phyloP scores from a whole-genome alignment of 1,140 invertebrate species.

The Oedothorax gibbosus region DNA sequence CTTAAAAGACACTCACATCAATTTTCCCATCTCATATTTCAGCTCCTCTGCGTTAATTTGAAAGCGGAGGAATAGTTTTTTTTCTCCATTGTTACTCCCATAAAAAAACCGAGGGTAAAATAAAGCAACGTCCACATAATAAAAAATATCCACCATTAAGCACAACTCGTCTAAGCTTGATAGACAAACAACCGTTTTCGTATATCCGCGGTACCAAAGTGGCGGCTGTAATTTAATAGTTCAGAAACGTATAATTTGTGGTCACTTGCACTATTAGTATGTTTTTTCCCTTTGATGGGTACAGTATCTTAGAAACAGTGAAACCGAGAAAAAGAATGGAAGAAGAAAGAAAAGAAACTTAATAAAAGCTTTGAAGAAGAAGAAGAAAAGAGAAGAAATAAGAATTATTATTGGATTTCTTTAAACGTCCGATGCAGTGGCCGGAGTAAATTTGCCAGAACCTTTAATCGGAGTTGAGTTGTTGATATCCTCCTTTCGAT shows the following conservation, averaged over 20 bases:
- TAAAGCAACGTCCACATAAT: background rate
- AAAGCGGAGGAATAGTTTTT: slow-evolving; percentile 24
- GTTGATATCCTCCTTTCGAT: slow-evolving; percentile 57
- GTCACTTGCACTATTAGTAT: slow-evolving; percentile 49
- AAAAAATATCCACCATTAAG: slow-evolving; percentile 29
- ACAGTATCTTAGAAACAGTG: slow-evolving; percentile 29
- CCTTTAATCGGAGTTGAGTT: slow-evolving; percentile 61
- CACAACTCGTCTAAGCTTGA: slow-evolving; percentile 21
- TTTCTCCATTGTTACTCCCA: slow-evolving; percentile 5
- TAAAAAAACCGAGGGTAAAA: background rate
- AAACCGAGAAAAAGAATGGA: slow-evolving; percentile 6
- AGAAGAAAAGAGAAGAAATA: slow-evolving; percentile 45
- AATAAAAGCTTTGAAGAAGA: slow-evolving; percentile 42
- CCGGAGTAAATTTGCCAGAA: slow-evolving; percentile 59
- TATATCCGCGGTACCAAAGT: slow-evolving; percentile 16
- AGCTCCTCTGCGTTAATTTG: slow-evolving; percentile 39
- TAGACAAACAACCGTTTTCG: slow-evolving; percentile 48
- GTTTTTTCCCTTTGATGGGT: slow-evolving; percentile 38
- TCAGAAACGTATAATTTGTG: slow-evolving; percentile 55
- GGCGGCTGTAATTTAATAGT: slow-evolving; percentile 54
- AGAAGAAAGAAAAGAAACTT: slow-evolving; percentile 26
- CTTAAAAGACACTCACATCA: slow-evolving; percentile 6
- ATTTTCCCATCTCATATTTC: slow-evolving; percentile 26
- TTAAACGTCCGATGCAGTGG: slow-evolving; percentile 44
- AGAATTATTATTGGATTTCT: slow-evolving; percentile 61